These are phyloP conservation scores for Eolophus roseicapilla DNA, from an alignment of 2,113 vertebrate genomes.

Conservation along the genomic window DNA sequence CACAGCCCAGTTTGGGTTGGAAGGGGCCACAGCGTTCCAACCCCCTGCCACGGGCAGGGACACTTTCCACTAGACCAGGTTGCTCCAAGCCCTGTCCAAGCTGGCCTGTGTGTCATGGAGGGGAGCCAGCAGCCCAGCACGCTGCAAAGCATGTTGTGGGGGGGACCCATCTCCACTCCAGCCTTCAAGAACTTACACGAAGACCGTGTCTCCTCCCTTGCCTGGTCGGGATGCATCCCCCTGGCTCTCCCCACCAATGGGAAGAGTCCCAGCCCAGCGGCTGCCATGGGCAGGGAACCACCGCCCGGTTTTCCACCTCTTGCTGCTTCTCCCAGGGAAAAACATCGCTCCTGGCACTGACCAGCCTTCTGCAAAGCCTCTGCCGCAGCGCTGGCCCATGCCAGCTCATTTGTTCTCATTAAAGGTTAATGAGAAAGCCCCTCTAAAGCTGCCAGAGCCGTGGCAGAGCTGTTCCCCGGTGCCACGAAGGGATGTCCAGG, in stretches of 20 bases:
- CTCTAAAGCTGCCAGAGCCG: not conserved
- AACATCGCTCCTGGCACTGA: not conserved
- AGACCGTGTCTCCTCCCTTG: rapidly evolving
- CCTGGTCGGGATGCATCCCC: not conserved
- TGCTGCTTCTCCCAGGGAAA: not conserved
- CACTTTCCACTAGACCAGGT: not conserved
- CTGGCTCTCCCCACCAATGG: rapidly evolving
- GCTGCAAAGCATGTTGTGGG: rapidly evolving
- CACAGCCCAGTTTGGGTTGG: not conserved
- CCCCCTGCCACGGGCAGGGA: rapidly evolving
- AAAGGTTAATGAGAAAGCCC: slow-evolving; percentile 47
- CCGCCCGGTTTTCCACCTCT: not conserved
- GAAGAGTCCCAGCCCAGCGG: not conserved
- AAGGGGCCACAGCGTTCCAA: not conserved
- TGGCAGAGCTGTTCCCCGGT: not conserved
- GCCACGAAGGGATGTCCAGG: not conserved
- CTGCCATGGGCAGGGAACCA: not conserved
- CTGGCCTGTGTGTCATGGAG: not conserved
- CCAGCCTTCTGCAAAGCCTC: not conserved
- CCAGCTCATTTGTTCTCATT: slow-evolving; percentile 66
- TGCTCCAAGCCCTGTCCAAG: not conserved
- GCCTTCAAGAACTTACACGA: not conserved
- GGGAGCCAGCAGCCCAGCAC: not conserved
- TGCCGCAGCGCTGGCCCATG: not conserved
- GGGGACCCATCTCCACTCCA: not conserved